Conservation (phyloP, 1,140 invertebrate genomes). For the Palaemon carinicauda region DNA sequence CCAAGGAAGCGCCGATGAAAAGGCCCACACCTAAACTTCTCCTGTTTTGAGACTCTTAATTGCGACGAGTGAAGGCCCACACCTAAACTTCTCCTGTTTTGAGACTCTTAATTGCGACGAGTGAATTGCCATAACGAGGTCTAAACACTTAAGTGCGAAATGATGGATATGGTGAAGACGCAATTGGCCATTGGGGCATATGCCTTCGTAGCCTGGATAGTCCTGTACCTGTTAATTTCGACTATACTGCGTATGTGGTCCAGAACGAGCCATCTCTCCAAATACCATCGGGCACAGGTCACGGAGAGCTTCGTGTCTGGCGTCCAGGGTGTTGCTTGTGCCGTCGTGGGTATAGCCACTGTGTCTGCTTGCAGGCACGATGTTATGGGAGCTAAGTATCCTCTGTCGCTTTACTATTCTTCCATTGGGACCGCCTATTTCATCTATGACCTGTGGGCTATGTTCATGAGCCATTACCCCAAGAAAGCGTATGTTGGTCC, state of each 20-base stretch:
- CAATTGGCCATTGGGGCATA: constrained; percentile 37
- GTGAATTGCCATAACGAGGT: no score
- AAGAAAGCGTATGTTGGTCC: background rate
- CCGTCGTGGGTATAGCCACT: constrained; percentile 27
- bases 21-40: no score
- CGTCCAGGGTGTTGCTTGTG: constrained; percentile 56
- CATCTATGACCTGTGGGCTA: constrained; percentile 56
- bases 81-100: no score
- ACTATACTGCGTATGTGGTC: constrained; percentile 22
- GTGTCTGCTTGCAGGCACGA: constrained; percentile 42
- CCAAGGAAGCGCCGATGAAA: no score
- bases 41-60: no score
- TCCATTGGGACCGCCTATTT: constrained; percentile 56
- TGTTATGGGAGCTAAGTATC: constrained; percentile 39
- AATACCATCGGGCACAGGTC: constrained; percentile 42
- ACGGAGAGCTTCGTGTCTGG: constrained; percentile 56
- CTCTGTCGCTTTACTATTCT: constrained; percentile 48
- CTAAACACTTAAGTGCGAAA: background rate
- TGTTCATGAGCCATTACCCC: constrained; percentile 45
- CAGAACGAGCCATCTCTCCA: constrained; percentile 17
- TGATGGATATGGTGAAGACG: background rate
- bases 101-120: no score
- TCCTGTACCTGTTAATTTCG: constrained; percentile 48
- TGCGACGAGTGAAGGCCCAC: no score
- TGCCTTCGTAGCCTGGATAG: constrained; percentile 44